Evolutionary conservation across 1,140 invertebrate species (phyloP).

Genomic region (Hetaerina americana): DNA sequence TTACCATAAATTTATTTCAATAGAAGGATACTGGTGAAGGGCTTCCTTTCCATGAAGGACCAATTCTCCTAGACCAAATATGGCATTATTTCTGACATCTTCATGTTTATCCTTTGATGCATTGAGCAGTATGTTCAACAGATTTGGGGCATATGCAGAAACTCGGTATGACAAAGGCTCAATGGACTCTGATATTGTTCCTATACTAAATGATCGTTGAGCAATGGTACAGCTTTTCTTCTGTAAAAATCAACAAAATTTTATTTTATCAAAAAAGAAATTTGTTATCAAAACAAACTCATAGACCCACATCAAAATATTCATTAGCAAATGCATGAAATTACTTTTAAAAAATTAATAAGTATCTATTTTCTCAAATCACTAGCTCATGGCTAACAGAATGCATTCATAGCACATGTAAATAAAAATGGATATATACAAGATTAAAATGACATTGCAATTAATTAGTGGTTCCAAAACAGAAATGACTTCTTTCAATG

Average conservation of each 20-base stretch:
- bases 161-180: conserved; percentile 39
- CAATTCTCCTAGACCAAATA: conserved; percentile 63
- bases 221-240: conserved; percentile 40
- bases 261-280: conserved; percentile 10
- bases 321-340: too few species aligned
- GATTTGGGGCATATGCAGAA: conserved; percentile 38
- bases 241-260: conserved; percentile 28
- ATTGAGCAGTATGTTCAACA: conserved; percentile 48
- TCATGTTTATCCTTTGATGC: conserved; percentile 45
- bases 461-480: too few species aligned
- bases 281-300: conserved; percentile 14
- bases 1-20: too few species aligned
- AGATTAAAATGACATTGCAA: too few species aligned
- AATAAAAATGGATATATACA: too few species aligned
- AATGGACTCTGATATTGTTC: conserved; percentile 59
- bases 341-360: too few species aligned
- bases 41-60: conserved; percentile 43
- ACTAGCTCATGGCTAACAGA: too few species aligned
- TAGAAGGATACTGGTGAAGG: conserved; percentile 45
- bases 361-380: too few species aligned
- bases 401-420: too few species aligned
- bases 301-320: conserved; percentile 6
- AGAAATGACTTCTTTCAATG: too few species aligned
- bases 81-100: conserved; percentile 62
- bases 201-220: conserved; percentile 55